Base-by-base conservation (phyloP, 1,140 invertebrate genomes). In the Drosophila auraria region DNA sequence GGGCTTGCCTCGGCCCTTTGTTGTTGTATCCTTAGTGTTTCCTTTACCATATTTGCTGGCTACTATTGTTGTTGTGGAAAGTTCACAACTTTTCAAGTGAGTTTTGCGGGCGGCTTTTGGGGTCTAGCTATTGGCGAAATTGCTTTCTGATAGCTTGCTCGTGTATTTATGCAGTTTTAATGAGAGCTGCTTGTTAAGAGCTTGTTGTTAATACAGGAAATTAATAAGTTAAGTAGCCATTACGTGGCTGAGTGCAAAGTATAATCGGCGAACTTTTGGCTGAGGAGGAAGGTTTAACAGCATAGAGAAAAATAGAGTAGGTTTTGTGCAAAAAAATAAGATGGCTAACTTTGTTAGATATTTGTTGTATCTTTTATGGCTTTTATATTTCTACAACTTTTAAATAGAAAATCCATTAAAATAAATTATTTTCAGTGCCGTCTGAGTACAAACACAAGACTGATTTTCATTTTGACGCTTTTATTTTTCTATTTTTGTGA, bases 221-320 rank as follows among this genome's bases (percentile, higher is more conserved):
- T 89, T 84, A 89, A 89, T 89, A 89, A 87, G 73, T 87, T 80
- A 89, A 89, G 69, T 64, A 78, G 69, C 69, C 73, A 54, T 86
- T 78, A 81, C 72, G 50, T 65, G 60, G 63, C 38, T 70, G 30
- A 86, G 78, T 81, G 68, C 5, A 86, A 82, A 78, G 68, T 83
- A 73, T 33, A 20, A 78, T 74, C 58, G 69, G 25, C 49, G 7
- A 74, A 53, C 23, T 59, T 60, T 58, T 8, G 2, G n/a, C 9
- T 33, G 15, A 50, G 25, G 20, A 4, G 27, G 40, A 27, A 20
- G 51, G 23, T 7, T 40, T 53, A n/a, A 23, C 17, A 33, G 12
- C 20, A 8, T 15, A 15, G 7, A 1, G 8, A 15, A 58, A 11
- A 30, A 53, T 15, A 25, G 5, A 17, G 7, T 17, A 51, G 20